These are phyloP conservation scores for Rhyzopertha dominica DNA, from an alignment of 1,140 invertebrate genomes.

Conservation along the genomic window DNA sequence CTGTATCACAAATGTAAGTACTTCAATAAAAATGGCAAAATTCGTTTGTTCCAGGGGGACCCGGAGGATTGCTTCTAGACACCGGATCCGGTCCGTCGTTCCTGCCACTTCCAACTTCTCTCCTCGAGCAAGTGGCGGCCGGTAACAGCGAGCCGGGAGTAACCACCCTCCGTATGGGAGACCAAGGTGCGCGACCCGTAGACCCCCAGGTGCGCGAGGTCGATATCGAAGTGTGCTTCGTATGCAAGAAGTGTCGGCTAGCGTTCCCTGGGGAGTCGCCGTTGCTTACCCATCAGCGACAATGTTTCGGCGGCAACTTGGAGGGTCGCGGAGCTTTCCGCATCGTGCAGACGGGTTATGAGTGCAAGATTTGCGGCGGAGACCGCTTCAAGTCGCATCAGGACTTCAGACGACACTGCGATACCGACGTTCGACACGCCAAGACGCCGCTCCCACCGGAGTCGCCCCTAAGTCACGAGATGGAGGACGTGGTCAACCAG, in stretches of 20 bases:
- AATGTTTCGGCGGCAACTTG: conserved; percentile 61
- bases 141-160: conserved; percentile 61
- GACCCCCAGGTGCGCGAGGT: conserved; percentile 51
- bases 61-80: conserved; percentile 47
- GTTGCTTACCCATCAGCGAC: conserved; percentile 66
- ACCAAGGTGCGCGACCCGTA: conserved; percentile 40
- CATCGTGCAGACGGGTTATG: conserved; percentile 63
- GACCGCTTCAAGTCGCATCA: conserved; percentile 54
- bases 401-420: conserved; percentile 65
- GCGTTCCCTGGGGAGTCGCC: conserved; percentile 72
- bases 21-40: too few relatives aligned
- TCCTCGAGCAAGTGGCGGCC: conserved; percentile 61
- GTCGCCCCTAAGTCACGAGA: conserved; percentile 66
- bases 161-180: conserved; percentile 58
- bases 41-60: conserved; percentile 43
- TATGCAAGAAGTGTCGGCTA: conserved; percentile 80
- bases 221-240: conserved; percentile 74
- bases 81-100: conserved; percentile 55
- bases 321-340: conserved; percentile 59
- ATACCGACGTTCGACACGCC: conserved; percentile 52
- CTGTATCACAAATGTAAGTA: too few relatives aligned
- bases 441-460: conserved; percentile 44
- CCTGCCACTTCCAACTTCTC: conserved; percentile 58
- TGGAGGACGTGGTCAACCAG: conserved; percentile 79
- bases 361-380: conserved; percentile 63